phyloP scores from a whole-genome alignment of 1,140 invertebrate genomes.

The Drosophila sp. region DNA sequence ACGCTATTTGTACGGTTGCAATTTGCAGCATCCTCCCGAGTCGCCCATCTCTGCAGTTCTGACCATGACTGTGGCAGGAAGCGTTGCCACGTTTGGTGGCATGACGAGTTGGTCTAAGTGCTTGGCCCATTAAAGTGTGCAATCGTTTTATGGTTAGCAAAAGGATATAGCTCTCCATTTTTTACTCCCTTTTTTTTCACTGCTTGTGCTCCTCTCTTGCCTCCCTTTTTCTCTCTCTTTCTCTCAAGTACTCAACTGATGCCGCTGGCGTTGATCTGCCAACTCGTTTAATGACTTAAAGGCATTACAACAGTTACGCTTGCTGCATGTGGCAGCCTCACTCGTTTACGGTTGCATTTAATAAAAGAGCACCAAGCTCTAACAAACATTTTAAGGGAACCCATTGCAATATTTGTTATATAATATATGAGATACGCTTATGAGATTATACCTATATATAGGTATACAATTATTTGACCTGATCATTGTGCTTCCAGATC shows the following conservation, averaged over 20 bases:
- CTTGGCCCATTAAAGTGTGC: constrained; percentile 81
- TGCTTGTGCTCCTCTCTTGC: background rate
- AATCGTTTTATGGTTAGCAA: constrained; percentile 74
- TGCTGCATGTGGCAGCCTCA: constrained; percentile 2
- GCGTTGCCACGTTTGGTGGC: background rate
- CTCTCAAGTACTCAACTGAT: constrained; percentile 14
- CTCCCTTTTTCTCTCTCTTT: background rate
- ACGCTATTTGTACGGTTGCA: constrained; percentile 71
- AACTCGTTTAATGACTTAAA: constrained; percentile 30
- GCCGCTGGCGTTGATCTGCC: constrained; percentile 32
- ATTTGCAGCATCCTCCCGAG: constrained; percentile 54
- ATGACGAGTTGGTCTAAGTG: constrained; percentile 60
- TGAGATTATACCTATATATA: no score
- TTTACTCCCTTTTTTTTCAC: background rate
- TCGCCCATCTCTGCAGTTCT: background rate
- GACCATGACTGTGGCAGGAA: constrained; percentile 2
- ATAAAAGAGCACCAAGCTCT: no score
- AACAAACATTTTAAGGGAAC: no score
- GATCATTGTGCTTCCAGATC: no score
- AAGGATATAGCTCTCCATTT: constrained; percentile 11
- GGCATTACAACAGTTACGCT: constrained; percentile 43
- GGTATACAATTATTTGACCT: no score
- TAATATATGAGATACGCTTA: no score
- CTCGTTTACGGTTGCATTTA: no score
- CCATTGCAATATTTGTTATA: no score